These are phyloP conservation scores for Macrosiphum euphorbiae DNA, from an alignment of 2,888 invertebrate species.

Conservation along the genomic window DNA sequence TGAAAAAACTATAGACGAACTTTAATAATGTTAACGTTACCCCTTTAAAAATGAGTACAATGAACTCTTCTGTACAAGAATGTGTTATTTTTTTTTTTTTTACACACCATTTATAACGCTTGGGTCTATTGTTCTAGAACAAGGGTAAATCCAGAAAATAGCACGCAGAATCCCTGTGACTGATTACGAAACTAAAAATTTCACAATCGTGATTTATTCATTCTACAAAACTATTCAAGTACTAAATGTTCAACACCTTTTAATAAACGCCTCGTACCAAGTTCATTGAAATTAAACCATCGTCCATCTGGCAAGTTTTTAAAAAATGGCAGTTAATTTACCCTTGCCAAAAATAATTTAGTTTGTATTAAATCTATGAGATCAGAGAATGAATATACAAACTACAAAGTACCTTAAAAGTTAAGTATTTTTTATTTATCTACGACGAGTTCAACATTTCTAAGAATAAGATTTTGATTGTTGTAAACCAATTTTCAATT, in stretches of 20 bases:
- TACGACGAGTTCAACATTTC: not conserved
- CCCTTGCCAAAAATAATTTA: not conserved
- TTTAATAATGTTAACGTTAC: constrained; percentile 48
- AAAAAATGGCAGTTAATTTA: not conserved
- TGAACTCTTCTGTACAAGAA: constrained; percentile 33
- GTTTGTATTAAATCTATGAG: not conserved
- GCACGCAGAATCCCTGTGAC: not conserved
- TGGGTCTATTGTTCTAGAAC: constrained; percentile 34
- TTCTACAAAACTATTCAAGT: constrained; percentile 26
- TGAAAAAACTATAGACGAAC: constrained; percentile 20
- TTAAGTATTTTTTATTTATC: not conserved
- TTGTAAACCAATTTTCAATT: not conserved
- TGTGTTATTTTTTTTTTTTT: constrained; percentile 13
- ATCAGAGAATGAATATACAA: not conserved
- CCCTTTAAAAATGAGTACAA: constrained; percentile 43
- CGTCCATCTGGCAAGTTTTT: not conserved
- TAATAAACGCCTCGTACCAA: not conserved
- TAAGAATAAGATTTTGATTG: not conserved
- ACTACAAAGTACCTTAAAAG: not conserved
- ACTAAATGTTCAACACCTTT: not conserved
- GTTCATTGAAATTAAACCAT: not conserved
- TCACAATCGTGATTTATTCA: constrained; percentile 33
- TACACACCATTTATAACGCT: constrained; percentile 30
- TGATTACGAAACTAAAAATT: constrained; percentile 45
- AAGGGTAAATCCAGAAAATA: constrained; percentile 26